These are phyloP conservation scores for Phania funesta DNA, from an alignment of 2,888 invertebrate species.

Conservation along the genomic window DNA sequence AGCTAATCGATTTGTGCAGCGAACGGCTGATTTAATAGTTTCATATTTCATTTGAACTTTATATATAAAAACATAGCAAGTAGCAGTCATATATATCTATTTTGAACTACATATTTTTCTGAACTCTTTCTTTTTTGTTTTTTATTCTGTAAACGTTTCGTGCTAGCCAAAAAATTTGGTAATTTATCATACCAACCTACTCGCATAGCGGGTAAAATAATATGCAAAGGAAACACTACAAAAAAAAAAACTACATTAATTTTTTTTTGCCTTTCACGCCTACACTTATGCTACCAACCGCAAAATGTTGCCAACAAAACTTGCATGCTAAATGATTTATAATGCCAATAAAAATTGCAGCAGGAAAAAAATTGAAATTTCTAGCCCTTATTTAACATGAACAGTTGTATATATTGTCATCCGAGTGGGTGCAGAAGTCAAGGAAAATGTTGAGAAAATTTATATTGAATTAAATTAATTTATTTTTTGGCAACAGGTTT, in stretches of 20 bases:
- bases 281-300: slow-evolving; percentile 54
- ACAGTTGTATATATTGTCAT: background rate
- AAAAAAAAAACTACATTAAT: slow-evolving; percentile 6
- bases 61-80: too few relatives aligned
- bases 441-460: background rate
- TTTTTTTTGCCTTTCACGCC: slow-evolving; percentile 22
- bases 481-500: slow-evolving; percentile 61
- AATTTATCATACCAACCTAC: slow-evolving; percentile 29
- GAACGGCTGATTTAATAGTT: too few relatives aligned
- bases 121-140: background rate
- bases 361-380: background rate
- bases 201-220: background rate
- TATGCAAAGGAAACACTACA: background rate
- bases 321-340: slow-evolving; percentile 57
- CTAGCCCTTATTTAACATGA: background rate
- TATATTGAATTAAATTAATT: slow-evolving; percentile 40
- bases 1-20: too few relatives aligned
- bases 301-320: slow-evolving; percentile 53
- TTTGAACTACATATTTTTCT: slow-evolving; percentile 4
- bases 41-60: too few relatives aligned
- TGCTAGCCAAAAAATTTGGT: slow-evolving; percentile 29
- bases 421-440: background rate
- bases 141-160: background rate
- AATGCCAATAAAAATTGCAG: slow-evolving; percentile 56
- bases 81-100: slow-evolving; percentile 4